Percentiles rank a stretch among this genome's conserved stretches.
These are phyloP conservation scores for Nibea coibor DNA, from an alignment of 2,113 vertebrate species.

Conservation along the genomic window DNA sequence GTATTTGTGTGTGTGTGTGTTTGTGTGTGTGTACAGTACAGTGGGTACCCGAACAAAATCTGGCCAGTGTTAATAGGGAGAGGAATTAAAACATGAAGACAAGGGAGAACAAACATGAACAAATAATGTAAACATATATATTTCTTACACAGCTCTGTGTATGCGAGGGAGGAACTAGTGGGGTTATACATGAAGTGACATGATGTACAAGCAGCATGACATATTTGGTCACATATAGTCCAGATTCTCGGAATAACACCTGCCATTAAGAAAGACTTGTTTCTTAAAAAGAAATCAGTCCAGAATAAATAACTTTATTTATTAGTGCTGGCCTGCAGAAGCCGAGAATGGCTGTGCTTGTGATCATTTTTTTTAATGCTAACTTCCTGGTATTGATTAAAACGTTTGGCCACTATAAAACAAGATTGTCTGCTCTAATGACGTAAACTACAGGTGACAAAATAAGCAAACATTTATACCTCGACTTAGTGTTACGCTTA, in stretches of 20 bases:
- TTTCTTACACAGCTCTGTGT: slow-evolving; percentile 54
- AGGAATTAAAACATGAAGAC: slow-evolving; percentile 52
- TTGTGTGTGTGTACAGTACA: slow-evolving; percentile 22
- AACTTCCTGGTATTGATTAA: no score
- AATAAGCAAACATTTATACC: no score
- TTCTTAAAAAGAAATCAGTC: slow-evolving; percentile 8
- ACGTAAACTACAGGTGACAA: no score
- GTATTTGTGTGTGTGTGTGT: neutral
- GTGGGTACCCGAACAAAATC: slow-evolving; percentile 37
- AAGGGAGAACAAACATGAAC: slow-evolving; percentile 52
- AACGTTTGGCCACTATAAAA: no score
- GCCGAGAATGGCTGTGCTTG: no score
- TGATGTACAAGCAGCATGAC: slow-evolving; percentile 47
- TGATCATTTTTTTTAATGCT: no score
- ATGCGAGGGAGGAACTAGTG: slow-evolving; percentile 9
- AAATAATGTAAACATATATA: slow-evolving; percentile 66
- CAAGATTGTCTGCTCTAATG: no score
- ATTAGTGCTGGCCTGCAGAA: slow-evolving; percentile 23
- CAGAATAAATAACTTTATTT: slow-evolving; percentile 58
- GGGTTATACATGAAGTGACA: slow-evolving; percentile 7
- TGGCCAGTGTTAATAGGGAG: slow-evolving; percentile 58
- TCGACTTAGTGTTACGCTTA: no score
- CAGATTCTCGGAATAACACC: slow-evolving; percentile 48
- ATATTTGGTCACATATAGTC: slow-evolving; percentile 68
- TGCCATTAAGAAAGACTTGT: slow-evolving; percentile 22